Conservation (phyloP, 2,797 vertebrate species). For the Gobio occitaniae region DNA sequence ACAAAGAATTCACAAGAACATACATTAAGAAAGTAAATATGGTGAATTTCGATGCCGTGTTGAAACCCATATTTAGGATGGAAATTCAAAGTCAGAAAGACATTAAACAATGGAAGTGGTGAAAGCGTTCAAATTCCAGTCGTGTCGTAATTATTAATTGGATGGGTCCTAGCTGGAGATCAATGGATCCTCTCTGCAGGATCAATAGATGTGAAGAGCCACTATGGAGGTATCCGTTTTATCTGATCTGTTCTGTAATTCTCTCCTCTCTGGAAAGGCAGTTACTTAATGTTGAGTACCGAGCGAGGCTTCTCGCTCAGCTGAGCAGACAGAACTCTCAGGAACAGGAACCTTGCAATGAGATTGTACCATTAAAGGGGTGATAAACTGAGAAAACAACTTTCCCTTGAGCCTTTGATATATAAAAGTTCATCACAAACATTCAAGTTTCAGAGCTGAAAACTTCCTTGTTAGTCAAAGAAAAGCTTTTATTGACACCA, state of each 20-base stretch:
- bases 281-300: conserved; percentile 40
- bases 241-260: conserved; percentile 49
- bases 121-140: not conserved
- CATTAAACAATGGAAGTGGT: not conserved
- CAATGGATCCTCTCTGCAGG: not conserved
- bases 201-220: conserved; percentile 40
- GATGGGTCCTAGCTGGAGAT: conserved; percentile 6
- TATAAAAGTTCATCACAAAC: too few species aligned
- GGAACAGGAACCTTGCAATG: conserved; percentile 19
- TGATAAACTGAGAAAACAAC: too few species aligned
- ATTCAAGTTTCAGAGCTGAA: too few species aligned
- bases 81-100: not conserved
- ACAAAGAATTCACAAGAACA: not conserved
- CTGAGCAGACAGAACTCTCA: conserved; percentile 33
- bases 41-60: not conserved
- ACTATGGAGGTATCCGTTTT: conserved; percentile 14
- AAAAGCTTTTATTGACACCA: too few species aligned
- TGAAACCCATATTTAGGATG: not conserved
- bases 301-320: conserved; percentile 17
- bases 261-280: conserved; percentile 23
- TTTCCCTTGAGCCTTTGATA: too few species aligned
- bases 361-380: not conserved
- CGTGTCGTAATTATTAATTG: conserved; percentile 18
- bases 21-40: not conserved
- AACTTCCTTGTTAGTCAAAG: too few species aligned